Conservation (phyloP, 2,113 vertebrate genomes). For the Poeciliopsis retropinna region DNA sequence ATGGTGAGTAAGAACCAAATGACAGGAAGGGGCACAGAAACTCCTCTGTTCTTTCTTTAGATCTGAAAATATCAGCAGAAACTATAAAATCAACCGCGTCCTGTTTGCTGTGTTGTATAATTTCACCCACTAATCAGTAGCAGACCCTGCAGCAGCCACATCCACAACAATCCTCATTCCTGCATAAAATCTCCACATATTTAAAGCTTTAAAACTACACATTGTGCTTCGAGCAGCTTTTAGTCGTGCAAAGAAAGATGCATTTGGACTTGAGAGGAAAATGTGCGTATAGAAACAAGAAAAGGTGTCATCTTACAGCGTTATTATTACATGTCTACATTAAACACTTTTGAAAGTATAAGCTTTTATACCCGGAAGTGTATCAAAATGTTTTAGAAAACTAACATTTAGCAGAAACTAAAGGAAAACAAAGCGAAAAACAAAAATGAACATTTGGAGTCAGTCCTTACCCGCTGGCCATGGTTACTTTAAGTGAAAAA, state of each 20-base stretch:
- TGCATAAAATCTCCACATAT: background rate
- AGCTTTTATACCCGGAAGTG: background rate
- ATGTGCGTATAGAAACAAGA: background rate
- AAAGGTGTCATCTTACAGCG: background rate
- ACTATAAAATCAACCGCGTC: background rate
- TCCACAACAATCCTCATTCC: background rate
- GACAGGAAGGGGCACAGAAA: slow-evolving; percentile 46
- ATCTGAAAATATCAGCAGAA: background rate
- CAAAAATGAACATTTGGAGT: background rate
- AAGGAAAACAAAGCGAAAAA: background rate
- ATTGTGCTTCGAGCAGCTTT: slow-evolving; percentile 9
- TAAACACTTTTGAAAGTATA: background rate
- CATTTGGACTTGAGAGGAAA: background rate
- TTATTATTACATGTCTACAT: background rate
- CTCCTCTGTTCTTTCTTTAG: slow-evolving; percentile 46
- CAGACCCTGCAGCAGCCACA: slow-evolving; percentile 15
- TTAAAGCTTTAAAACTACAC: background rate
- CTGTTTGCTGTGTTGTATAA: slow-evolving; percentile 28
- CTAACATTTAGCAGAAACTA: no score
- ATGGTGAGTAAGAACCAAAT: slow-evolving; percentile 34
- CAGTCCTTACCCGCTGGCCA: slow-evolving; percentile 62
- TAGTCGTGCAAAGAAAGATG: background rate
- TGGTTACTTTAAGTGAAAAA: slow-evolving; percentile 10
- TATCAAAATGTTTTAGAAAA: background rate
- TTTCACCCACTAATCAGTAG: slow-evolving; percentile 27